phyloP scores from a whole-genome alignment of 2,888 invertebrate species.

The Nomada fabriciana region DNA sequence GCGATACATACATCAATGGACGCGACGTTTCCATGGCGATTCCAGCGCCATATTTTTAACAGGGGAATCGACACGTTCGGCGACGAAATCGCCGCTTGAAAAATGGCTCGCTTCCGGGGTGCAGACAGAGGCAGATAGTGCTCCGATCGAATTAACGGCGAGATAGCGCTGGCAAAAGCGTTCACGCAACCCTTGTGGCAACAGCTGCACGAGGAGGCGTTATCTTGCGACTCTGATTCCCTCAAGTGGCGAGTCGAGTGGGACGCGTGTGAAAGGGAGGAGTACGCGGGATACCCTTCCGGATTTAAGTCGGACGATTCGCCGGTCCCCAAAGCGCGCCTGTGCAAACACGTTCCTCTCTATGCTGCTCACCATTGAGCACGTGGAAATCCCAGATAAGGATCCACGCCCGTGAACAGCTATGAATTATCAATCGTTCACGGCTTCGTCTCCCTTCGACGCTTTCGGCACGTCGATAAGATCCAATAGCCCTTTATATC shows the following conservation, averaged over 20 bases:
- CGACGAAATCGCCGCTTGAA: slow-evolving; percentile 23
- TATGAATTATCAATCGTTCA: slow-evolving; percentile 63
- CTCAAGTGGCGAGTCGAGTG: slow-evolving; percentile 57
- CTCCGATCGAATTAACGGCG: slow-evolving; percentile 58
- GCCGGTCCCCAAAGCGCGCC: slow-evolving; percentile 29
- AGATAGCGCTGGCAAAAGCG: slow-evolving; percentile 24
- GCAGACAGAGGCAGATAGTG: slow-evolving; percentile 18
- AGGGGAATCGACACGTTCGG: slow-evolving; percentile 12
- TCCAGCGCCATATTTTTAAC: background rate
- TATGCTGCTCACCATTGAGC: slow-evolving; percentile 47
- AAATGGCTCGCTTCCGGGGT: slow-evolving; percentile 34
- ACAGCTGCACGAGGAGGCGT: slow-evolving; percentile 57
- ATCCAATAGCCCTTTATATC: slow-evolving; percentile 14
- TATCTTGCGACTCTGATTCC: slow-evolving; percentile 66
- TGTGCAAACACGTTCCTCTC: slow-evolving; percentile 61
- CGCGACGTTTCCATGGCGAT: slow-evolving; percentile 16
- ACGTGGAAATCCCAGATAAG: slow-evolving; percentile 68
- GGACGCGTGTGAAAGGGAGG: slow-evolving; percentile 47
- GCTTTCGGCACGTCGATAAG: background rate
- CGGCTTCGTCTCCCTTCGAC: slow-evolving; percentile 19
- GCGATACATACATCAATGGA: background rate
- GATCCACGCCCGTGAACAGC: slow-evolving; percentile 51
- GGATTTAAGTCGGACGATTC: slow-evolving; percentile 61
- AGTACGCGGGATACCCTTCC: slow-evolving; percentile 57
- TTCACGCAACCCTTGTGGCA: slow-evolving; percentile 56